Conservation (phyloP, 2,888 invertebrate genomes). For the Germaria angustata region DNA sequence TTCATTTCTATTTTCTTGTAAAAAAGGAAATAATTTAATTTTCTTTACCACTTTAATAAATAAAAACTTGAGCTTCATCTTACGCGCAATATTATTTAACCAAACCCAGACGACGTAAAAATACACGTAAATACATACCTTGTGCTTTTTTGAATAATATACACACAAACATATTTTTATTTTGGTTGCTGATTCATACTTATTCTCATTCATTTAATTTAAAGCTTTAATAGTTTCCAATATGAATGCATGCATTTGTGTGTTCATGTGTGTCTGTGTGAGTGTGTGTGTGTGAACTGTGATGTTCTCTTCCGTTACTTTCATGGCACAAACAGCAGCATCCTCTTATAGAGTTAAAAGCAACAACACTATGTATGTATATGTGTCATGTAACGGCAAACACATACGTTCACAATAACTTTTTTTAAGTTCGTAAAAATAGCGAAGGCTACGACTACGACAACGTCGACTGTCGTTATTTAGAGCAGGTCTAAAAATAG, state of each 20-base stretch:
- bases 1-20: no score
- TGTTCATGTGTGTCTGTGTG: not conserved
- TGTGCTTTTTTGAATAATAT: slow-evolving; percentile 4
- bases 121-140: slow-evolving; percentile 20
- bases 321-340: slow-evolving; percentile 19
- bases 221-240: slow-evolving; percentile 25
- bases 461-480: slow-evolving; percentile 38
- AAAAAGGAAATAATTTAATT: no score
- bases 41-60: no score
- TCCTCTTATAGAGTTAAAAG: slow-evolving; percentile 23
- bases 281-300: slow-evolving; percentile 1
- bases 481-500: slow-evolving; percentile 60
- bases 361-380: not conserved
- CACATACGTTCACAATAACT: not conserved
- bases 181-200: slow-evolving; percentile 53
- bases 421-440: slow-evolving; percentile 27
- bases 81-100: not conserved
- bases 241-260: not conserved
- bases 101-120: not conserved
- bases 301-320: slow-evolving; percentile 38
- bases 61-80: not conserved
- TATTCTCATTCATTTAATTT: slow-evolving; percentile 47
- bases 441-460: slow-evolving; percentile 4
- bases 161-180: slow-evolving; percentile 23
- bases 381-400: not conserved